Percentiles rank a stretch among this genome's conserved stretches.
Conservation (phyloP, 1,140 invertebrate species). For the Sitobion miscanthi region DNA sequence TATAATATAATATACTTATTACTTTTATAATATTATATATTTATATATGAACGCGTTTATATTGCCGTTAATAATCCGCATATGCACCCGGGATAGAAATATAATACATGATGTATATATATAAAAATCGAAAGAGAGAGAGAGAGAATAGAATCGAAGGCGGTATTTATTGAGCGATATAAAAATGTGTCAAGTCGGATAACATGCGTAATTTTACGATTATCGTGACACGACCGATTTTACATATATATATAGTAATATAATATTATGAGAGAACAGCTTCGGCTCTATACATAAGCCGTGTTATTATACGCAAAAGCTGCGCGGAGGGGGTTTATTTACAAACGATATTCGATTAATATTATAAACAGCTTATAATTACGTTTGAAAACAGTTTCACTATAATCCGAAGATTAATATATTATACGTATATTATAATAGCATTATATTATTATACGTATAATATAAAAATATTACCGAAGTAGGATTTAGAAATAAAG, state of each 20-base stretch:
- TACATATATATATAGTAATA: background rate
- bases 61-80: background rate
- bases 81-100: background rate
- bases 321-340: background rate
- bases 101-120: background rate
- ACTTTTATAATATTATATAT: too few relatives aligned
- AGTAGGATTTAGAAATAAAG: background rate
- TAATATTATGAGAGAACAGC: background rate
- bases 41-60: background rate
- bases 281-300: background rate
- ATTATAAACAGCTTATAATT: conserved; percentile 2
- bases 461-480: background rate
- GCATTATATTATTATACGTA: too few relatives aligned
- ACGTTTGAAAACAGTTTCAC: background rate
- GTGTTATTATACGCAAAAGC: background rate
- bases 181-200: conserved; percentile 27
- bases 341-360: background rate
- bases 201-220: conserved; percentile 33
- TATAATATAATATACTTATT: background rate
- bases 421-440: too few relatives aligned
- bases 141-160: background rate
- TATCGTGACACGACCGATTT: conserved; percentile 9
- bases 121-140: background rate
- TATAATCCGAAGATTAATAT: background rate
- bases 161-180: conserved; percentile 49